Base-by-base conservation (phyloP, 1,140 invertebrate species). In the Zaprionus ghesquierei region DNA sequence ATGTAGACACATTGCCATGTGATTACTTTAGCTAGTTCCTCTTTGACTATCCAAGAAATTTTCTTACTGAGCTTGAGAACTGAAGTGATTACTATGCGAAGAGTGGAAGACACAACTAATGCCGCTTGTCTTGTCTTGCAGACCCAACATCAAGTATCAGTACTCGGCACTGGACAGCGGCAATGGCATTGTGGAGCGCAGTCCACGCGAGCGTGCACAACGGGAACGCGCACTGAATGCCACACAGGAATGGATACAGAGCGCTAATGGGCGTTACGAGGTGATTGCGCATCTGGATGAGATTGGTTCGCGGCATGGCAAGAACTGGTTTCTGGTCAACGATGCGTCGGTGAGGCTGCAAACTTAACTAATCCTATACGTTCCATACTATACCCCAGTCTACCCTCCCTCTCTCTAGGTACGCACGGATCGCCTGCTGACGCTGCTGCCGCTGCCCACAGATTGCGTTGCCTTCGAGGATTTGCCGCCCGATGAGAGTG, bases 301-400 rank as follows among this genome's bases (percentile, higher is more conserved):
- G 74, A 96, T 97, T 69, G 97, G 97, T 8, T 97, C 96, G 22
- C 93, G 97, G 72, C 93, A 95, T 49, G 96, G 96, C 90, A 98
- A 98, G 90, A 95, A 97, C 87, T 98, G 97, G 97, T 98, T 98
- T 92, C 94, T 96, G 25, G 95, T 98, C 25, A 94, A 94, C 77
- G 97, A 98, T 92, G 79, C 90, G 41, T 90, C 91, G 65, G 91
- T 92, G 54, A 66, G 77, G n/a, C 2, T 29, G 0, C 3, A 18
- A 4, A 33, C 9, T 25, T 2, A 31, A 9, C 9, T 2, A 5
- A 49, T 0, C 10, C 13, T 0, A 5, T n/a, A 3, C 0, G n/a
- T n/a, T n/a, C n/a, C 0, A 20, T 49, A 44, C 2, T 49, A n/a
- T 0, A 3, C 41, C 5, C 6, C 2, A 49, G 41, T 29, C 3